Evolutionary conservation across 92 coral and sea anemone genomes (phyloP).

Genomic region (Phenganax marumi): DNA sequence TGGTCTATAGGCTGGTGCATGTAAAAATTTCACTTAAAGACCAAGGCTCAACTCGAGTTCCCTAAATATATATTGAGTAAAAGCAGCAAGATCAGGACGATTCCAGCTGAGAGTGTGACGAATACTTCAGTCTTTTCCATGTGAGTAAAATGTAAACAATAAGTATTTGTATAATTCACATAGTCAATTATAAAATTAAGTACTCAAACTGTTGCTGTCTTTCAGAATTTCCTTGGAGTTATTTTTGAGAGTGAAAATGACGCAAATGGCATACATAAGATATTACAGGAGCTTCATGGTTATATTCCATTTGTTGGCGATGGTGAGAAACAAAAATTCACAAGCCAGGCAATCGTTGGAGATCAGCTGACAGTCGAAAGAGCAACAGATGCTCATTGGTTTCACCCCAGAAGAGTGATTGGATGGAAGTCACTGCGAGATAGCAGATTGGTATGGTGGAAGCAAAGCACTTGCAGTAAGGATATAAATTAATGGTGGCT

Average conservation of each 20-base stretch:
- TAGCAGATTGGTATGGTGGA: conserved; percentile 66
- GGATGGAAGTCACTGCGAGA: conserved; percentile 64
- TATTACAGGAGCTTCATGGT: conserved; percentile 57
- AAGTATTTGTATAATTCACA: neutral
- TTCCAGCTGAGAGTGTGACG: too few species aligned
- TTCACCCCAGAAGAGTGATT: conserved; percentile 60
- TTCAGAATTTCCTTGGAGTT: conserved; percentile 67
- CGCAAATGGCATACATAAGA: conserved; percentile 63
- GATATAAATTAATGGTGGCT: neutral
- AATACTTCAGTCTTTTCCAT: neutral
- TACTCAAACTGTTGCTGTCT: conserved; percentile 1
- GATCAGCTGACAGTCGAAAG: conserved; percentile 65
- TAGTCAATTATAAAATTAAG: neutral
- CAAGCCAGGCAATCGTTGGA: conserved; percentile 64
- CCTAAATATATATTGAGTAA: too few species aligned
- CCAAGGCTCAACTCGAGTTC: too few species aligned
- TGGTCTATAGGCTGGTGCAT: too few species aligned
- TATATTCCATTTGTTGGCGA: conserved; percentile 68
- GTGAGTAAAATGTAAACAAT: neutral
- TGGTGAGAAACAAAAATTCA: conserved; percentile 53
- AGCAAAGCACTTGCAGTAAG: conserved; percentile 59
- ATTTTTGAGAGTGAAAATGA: conserved; percentile 70
- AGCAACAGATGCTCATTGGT: conserved; percentile 67
- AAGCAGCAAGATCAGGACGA: too few species aligned
- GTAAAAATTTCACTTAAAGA: too few species aligned